Evolutionary conservation across 2,797 vertebrate genomes (phyloP), one percentile per base, ranked within the genome.

Genomic region (Enteromius paludinosus): DNA sequence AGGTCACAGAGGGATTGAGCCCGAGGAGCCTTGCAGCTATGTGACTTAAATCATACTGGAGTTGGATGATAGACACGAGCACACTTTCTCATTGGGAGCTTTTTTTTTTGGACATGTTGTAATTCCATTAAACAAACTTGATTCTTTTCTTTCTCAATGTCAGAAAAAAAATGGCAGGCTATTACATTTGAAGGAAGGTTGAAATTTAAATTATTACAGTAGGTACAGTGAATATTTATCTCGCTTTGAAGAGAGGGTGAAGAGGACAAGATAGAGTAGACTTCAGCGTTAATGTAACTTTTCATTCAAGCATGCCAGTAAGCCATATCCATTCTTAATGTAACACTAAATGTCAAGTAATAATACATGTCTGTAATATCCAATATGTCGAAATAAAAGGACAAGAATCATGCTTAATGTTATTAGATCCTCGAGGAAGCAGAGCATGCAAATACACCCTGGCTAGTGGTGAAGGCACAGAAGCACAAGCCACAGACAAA

Each of bases 1-100:
- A 43, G 76, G 62, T 70, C 83, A 56, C 69, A 52, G 71, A 86
- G 76, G 82, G 72, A 81, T 79, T 74, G 81, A 52, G 68, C 52
- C 84, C 35, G 12, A 66, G 65, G 41, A 79, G 84, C 71, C 54
- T 61, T 30, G 59, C 49, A 73, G 82, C 84, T 70, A 25, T 73
- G 41, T 65, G 49, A 59, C 41, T 69, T 64, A 68, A 86, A 79
- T 65, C 64, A 70, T 45, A 47, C 35, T 72, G 43, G 17, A 77
- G 68, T 41, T 43, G 43, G 52, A 64, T 30, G 76, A 79, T n/a
- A 73, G 68, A 33, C 79, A 59, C 52, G 23, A 69, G 69, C 15
- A 45, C 25, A 14, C 33, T 33, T 76, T 84, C 33, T 64, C 64
- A 23, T 49, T 69, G 69, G 61, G 7, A 49, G n/a, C 43, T 69